Conservation (phyloP, 1,140 invertebrate genomes). For the Drosophila bocqueti region DNA sequence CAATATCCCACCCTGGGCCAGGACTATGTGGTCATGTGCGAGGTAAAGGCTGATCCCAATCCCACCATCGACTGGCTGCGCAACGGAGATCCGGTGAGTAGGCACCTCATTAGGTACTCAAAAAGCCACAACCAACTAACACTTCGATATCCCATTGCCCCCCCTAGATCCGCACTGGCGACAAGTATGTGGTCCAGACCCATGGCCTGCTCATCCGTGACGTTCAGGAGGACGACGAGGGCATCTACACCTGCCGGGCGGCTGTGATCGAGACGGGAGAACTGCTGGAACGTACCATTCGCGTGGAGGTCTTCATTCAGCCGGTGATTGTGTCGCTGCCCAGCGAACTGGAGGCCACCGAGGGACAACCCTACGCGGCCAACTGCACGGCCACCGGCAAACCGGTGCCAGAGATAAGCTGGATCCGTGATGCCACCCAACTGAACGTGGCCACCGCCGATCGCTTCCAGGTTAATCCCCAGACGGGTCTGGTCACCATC, state of each 20-base stretch:
- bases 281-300: conserved; percentile 90
- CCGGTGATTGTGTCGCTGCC: conserved; percentile 89
- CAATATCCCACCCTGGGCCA: conserved; percentile 92
- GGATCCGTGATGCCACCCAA: conserved; percentile 90
- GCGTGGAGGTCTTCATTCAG: conserved; percentile 92
- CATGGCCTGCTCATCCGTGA: conserved; percentile 92
- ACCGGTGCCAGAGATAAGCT: conserved; percentile 92
- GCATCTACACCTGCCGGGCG: conserved; percentile 93
- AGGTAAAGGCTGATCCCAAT: conserved; percentile 93
- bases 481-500: conserved; percentile 90
- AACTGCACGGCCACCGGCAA: conserved; percentile 92
- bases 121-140: not conserved
- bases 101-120: not conserved
- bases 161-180: conserved; percentile 86
- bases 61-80: conserved; percentile 94
- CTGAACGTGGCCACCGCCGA: conserved; percentile 89
- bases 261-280: conserved; percentile 92
- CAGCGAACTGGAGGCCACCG: conserved; percentile 88
- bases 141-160: not conserved
- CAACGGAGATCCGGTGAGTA: conserved; percentile 88
- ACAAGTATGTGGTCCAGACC: conserved; percentile 90
- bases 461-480: conserved; percentile 90
- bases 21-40: conserved; percentile 92
- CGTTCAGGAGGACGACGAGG: conserved; percentile 92
- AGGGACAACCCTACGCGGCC: conserved; percentile 91